A percentile compares a stretch with the other conserved stretches of the same genome.
Conservation (phyloP, 2,888 invertebrate genomes). For the Willowsia nigromaculata region DNA sequence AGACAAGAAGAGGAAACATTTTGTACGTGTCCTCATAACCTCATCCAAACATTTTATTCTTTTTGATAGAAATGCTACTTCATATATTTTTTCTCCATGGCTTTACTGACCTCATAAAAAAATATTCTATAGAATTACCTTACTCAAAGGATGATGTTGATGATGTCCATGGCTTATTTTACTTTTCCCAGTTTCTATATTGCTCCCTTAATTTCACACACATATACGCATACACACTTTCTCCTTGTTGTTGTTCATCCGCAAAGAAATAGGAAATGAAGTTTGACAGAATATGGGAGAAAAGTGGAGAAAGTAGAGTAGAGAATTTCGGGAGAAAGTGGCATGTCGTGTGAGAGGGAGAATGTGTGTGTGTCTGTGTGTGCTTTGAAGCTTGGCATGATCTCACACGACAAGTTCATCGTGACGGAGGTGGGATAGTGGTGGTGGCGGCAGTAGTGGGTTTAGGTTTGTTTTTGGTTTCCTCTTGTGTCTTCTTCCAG, state of each 20-base stretch:
- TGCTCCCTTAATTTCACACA: not conserved
- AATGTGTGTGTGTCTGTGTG: not conserved
- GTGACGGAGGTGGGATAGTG: not conserved
- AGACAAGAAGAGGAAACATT: not conserved
- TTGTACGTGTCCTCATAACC: constrained; percentile 26
- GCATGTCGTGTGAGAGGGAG: not conserved
- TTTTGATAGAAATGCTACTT: constrained; percentile 5
- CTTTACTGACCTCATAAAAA: constrained; percentile 17
- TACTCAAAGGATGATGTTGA: not conserved
- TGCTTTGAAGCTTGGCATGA: not conserved
- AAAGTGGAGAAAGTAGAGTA: not conserved
- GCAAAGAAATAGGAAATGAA: not conserved
- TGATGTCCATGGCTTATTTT: not conserved
- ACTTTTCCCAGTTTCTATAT: constrained; percentile 2
- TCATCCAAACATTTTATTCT: too few relatives aligned
- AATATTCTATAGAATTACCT: constrained; percentile 5
- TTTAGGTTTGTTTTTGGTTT: constrained; percentile 3
- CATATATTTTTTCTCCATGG: not conserved
- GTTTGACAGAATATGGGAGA: constrained; percentile 42
- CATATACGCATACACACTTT: too few relatives aligned
- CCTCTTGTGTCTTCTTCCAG: not conserved
- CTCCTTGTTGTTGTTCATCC: not conserved
- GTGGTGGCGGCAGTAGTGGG: not conserved
- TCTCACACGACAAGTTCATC: constrained; percentile 28
- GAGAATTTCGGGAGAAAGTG: not conserved